Percentiles rank a stretch among this genome's conserved stretches.
Conservation (phyloP, 2,797 vertebrate genomes). For the Hafferia zeledoni region DNA sequence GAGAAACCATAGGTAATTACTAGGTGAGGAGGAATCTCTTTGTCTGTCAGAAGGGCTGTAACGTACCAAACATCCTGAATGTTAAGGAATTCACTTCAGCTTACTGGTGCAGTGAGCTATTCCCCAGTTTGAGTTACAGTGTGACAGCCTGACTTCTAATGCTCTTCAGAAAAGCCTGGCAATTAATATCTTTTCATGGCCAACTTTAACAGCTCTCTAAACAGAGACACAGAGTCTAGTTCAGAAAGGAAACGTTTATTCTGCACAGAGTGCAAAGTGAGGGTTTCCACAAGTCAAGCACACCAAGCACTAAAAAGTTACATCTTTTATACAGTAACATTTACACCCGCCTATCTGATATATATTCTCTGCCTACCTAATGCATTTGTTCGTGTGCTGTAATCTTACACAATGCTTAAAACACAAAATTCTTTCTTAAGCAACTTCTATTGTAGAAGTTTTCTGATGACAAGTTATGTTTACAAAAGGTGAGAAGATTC, state of each 20-base stretch:
- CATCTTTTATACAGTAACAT: neutral
- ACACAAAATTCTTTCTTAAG: neutral
- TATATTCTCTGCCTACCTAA: neutral
- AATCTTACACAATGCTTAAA: neutral
- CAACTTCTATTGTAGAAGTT: neutral
- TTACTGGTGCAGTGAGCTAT: neutral
- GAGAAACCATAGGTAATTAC: accelerated
- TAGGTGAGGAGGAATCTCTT: neutral
- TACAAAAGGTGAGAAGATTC: neutral
- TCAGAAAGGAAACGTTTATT: neutral
- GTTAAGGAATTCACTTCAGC: neutral
- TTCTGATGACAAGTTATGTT: accelerated
- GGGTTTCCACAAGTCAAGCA: neutral
- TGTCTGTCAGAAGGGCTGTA: too few species aligned
- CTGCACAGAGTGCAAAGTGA: neutral
- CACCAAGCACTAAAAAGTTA: neutral
- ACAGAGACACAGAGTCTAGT: too few species aligned
- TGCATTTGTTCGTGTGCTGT: neutral
- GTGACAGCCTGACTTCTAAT: neutral
- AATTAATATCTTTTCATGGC: neutral
- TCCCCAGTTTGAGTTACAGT: neutral
- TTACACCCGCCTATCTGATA: neutral
- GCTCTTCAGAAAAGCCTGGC: neutral
- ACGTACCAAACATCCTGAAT: accelerated
- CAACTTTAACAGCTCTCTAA: neutral